Evolutionary conservation across 2,113 vertebrate genomes (phyloP).

Genomic region (Formicarius rufipectus): DNA sequence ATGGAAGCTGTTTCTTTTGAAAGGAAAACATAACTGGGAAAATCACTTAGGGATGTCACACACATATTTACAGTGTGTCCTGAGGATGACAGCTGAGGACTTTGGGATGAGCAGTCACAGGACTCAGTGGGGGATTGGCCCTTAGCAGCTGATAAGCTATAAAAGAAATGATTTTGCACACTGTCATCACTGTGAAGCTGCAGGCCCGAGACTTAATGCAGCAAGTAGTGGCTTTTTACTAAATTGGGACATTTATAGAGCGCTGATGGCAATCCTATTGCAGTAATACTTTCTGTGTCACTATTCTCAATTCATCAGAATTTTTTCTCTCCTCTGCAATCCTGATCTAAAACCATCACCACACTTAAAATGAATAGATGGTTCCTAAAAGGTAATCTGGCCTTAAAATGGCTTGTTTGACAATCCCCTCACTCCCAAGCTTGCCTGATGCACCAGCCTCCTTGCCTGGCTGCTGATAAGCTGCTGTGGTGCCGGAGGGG

Average conservation of each 20-base stretch:
- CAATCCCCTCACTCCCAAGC: not conserved
- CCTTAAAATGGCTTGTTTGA: not conserved
- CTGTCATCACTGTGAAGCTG: not conserved
- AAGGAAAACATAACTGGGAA: not conserved
- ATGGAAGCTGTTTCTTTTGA: not conserved
- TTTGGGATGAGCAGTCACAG: not conserved
- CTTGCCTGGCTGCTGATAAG: not conserved
- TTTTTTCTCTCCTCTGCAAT: not conserved
- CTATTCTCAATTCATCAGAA: not conserved
- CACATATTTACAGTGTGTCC: not conserved
- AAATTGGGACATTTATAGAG: not conserved
- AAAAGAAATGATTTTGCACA: not conserved
- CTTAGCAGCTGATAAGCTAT: not conserved
- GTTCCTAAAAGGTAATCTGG: not conserved
- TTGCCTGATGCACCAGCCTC: not conserved
- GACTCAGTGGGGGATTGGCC: not conserved
- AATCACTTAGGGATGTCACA: not conserved
- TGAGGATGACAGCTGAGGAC: not conserved
- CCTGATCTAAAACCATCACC: not conserved
- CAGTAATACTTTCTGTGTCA: not conserved
- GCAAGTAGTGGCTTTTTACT: not conserved
- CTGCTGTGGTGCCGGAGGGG: not conserved
- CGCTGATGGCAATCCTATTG: not conserved
- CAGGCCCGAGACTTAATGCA: not conserved
- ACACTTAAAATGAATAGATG: not conserved